Conservation (phyloP, 1,140 invertebrate genomes). For the Oryctes rhinoceros region DNA sequence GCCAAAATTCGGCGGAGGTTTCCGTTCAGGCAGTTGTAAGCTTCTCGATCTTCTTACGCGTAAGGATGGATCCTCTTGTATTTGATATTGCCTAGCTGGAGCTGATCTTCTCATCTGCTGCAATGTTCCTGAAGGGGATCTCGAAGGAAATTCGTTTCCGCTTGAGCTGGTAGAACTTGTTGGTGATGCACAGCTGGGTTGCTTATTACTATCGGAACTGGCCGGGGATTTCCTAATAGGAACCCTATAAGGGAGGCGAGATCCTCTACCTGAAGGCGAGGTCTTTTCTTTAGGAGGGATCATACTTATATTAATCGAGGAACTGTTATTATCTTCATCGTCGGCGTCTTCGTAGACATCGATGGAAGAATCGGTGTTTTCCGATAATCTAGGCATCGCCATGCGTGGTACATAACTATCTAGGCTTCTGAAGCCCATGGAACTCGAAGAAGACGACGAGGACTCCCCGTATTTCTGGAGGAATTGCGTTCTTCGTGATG, state of each 20-base stretch:
- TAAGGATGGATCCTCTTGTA: conserved; percentile 59
- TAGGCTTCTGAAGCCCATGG: conserved; percentile 67
- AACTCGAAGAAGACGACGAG: conserved; percentile 67
- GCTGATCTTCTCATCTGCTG: conserved; percentile 57
- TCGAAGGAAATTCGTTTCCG: conserved; percentile 58
- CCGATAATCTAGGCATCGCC: conserved; percentile 65
- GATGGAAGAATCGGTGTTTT: conserved; percentile 68
- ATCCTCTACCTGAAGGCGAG: conserved; percentile 60
- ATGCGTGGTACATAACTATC: conserved; percentile 63
- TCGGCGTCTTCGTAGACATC: conserved; percentile 68
- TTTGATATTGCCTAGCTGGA: conserved; percentile 49
- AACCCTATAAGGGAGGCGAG: conserved; percentile 52
- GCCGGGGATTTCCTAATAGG: conserved; percentile 63
- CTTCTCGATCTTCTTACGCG: conserved; percentile 66
- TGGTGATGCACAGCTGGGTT: conserved; percentile 61
- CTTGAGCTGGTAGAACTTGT: conserved; percentile 62
- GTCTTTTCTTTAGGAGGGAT: conserved; percentile 57
- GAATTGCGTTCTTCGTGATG: conserved; percentile 63
- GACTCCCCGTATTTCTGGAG: conserved; percentile 65
- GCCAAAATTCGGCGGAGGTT: conserved; percentile 57
- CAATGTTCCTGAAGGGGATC: conserved; percentile 57
- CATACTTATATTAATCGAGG: conserved; percentile 60
- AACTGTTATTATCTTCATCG: conserved; percentile 65
- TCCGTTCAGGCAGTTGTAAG: conserved; percentile 67
- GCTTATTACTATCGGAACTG: conserved; percentile 60